A percentile compares a stretch with the other conserved stretches of the same genome.
Conservation (phyloP, 2,113 vertebrate species). For the Anser brachyrhynchus region DNA sequence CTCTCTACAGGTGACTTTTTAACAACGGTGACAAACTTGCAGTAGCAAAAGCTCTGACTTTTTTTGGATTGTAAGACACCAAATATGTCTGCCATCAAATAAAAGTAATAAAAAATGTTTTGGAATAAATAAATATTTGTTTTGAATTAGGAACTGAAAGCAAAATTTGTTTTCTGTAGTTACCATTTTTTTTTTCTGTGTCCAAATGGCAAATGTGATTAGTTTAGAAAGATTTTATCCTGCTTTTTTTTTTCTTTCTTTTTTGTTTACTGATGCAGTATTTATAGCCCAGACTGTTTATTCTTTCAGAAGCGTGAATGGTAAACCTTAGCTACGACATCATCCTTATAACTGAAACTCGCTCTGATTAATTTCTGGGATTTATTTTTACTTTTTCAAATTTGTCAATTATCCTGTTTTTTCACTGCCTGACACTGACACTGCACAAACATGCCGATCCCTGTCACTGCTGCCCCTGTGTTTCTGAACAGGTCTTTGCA, state of each 20-base stretch:
- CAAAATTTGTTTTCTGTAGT: background rate
- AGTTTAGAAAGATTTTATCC: background rate
- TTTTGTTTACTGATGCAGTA: background rate
- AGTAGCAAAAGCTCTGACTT: background rate
- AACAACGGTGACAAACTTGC: slow-evolving; percentile 35
- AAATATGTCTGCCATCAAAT: background rate
- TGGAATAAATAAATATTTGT: background rate
- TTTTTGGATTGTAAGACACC: background rate
- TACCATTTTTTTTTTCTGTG: background rate
- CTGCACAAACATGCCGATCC: background rate
- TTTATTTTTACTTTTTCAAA: slow-evolving; percentile 36
- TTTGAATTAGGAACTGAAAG: background rate
- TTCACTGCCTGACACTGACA: slow-evolving; percentile 1
- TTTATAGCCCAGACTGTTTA: background rate
- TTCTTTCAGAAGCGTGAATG: background rate
- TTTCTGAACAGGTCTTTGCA: slow-evolving; percentile 53
- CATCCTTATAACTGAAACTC: background rate
- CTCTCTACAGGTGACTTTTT: slow-evolving; percentile 34
- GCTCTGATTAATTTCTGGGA: background rate
- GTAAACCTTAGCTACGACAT: background rate
- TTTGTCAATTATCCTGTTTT: background rate
- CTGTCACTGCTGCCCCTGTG: background rate
- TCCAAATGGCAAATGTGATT: background rate
- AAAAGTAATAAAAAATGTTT: background rate
- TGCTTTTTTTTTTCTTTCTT: background rate